Evolutionary conservation across 1,140 invertebrate genomes (phyloP).

Genomic region (Drosophila tropicalis): DNA sequence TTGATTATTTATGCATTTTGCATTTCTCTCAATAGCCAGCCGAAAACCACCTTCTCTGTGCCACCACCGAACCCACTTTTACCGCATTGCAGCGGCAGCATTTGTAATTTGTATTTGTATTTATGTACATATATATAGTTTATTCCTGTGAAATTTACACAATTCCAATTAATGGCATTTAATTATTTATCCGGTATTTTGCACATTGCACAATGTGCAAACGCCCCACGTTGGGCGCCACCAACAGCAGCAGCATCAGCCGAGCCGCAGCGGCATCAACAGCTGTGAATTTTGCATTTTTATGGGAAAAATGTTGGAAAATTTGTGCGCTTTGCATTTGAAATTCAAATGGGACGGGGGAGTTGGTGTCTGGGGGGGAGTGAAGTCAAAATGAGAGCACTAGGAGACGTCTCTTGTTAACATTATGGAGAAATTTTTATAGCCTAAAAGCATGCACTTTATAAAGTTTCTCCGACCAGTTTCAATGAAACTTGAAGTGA

Average conservation of each 20-base stretch:
- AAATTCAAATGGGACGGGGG: slow-evolving; percentile 56
- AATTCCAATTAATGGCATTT: slow-evolving; percentile 79
- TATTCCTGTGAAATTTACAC: slow-evolving; percentile 70
- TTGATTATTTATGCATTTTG: slow-evolving; percentile 76
- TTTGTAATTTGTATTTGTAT: slow-evolving; percentile 71
- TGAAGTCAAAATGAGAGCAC: slow-evolving; percentile 15
- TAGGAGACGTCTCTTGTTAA: slow-evolving; percentile 1
- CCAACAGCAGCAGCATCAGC: background rate
- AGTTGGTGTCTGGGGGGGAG: too few species aligned
- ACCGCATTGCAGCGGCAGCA: slow-evolving; percentile 54
- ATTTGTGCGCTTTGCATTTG: slow-evolving; percentile 68
- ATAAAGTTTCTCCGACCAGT: slow-evolving; percentile 5
- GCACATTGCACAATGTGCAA: slow-evolving; percentile 55
- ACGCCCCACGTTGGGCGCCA: slow-evolving; percentile 14
- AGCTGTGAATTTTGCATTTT: slow-evolving; percentile 79
- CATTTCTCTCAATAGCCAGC: slow-evolving; percentile 60
- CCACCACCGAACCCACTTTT: background rate
- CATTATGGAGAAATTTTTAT: slow-evolving; percentile 9
- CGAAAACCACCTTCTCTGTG: background rate
- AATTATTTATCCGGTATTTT: slow-evolving; percentile 79
- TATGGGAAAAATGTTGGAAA: slow-evolving; percentile 61
- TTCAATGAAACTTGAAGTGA: slow-evolving; percentile 3
- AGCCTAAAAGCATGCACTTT: slow-evolving; percentile 6
- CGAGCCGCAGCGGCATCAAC: slow-evolving; percentile 14
- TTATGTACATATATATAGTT: slow-evolving; percentile 31